These are phyloP conservation scores for Leptopterna dolabrata DNA, from an alignment of 2,888 invertebrate species.

Conservation along the genomic window DNA sequence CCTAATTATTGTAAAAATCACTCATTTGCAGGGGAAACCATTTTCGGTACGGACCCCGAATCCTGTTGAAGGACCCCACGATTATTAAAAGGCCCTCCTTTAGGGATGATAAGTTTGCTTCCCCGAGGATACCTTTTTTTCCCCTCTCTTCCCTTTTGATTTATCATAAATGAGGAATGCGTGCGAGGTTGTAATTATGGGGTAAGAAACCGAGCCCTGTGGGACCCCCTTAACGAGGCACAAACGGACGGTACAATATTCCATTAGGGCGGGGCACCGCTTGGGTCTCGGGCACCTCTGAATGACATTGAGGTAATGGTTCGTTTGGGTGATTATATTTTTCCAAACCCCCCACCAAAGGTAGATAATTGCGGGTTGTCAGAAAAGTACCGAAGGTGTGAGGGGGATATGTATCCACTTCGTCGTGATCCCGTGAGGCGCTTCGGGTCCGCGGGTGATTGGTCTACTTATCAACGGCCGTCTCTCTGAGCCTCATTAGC, in stretches of 20 bases:
- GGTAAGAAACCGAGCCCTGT: conserved; percentile 1
- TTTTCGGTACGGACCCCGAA: not conserved
- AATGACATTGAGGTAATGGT: conserved; percentile 55
- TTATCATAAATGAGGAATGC: conserved; percentile 54
- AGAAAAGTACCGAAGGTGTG: conserved; percentile 45
- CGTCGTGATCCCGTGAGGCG: conserved; percentile 18
- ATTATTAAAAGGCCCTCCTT: conserved; percentile 39
- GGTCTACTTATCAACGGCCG: conserved; percentile 16
- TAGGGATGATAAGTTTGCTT: conserved; percentile 46
- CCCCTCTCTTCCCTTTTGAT: conserved; percentile 33
- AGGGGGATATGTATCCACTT: conserved; percentile 32
- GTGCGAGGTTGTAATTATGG: conserved; percentile 53
- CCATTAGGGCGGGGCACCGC: conserved; percentile 50
- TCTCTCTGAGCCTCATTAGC: conserved; percentile 16
- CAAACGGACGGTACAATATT: conserved; percentile 48
- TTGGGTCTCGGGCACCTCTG: conserved; percentile 24
- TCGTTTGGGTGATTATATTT: conserved; percentile 48
- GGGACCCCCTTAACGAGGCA: conserved; percentile 47
- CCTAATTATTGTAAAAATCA: not conserved
- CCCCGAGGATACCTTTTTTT: not conserved
- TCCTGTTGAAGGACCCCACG: not conserved
- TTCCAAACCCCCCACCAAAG: conserved; percentile 42
- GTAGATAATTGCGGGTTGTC: conserved; percentile 54
- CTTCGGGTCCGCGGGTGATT: conserved; percentile 12
- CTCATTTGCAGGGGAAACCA: conserved; percentile 16